A percentile compares a stretch with the other conserved stretches of the same genome.
These are phyloP conservation scores for Drosophila parthenogenetica DNA, from an alignment of 2,888 invertebrate species.

Conservation along the genomic window DNA sequence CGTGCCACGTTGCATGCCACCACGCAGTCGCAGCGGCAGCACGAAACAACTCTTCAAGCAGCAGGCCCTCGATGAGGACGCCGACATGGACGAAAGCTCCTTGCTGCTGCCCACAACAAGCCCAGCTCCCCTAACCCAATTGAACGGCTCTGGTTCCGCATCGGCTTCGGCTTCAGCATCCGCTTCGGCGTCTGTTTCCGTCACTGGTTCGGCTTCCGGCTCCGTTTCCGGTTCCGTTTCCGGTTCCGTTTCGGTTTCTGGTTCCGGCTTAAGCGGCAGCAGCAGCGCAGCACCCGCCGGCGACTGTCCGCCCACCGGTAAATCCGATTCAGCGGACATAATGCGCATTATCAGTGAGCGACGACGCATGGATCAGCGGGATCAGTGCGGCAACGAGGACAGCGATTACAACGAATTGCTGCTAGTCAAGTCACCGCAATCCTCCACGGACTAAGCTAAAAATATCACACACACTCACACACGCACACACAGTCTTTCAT, in stretches of 20 bases:
- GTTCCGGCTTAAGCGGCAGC: conserved; percentile 14
- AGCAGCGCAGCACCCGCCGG: conserved; percentile 10
- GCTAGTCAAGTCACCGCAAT: conserved; percentile 83
- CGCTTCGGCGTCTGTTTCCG: not conserved
- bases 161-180: not conserved
- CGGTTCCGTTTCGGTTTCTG: not conserved
- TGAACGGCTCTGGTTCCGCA: not conserved
- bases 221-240: not conserved
- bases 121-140: not conserved
- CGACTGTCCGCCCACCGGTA: conserved; percentile 56
- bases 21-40: conserved; percentile 85
- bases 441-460: conserved; percentile 78
- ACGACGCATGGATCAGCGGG: conserved; percentile 83
- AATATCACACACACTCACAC: not conserved
- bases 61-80: conserved; percentile 86
- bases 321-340: conserved; percentile 85
- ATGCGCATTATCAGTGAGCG: conserved; percentile 85
- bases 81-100: conserved; percentile 86
- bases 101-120: conserved; percentile 83
- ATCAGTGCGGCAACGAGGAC: conserved; percentile 84
- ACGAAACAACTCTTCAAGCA: conserved; percentile 87
- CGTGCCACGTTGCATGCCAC: conserved; percentile 84
- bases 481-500: conserved; percentile 1
- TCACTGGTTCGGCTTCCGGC: not conserved
- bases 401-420: conserved; percentile 84